Evolutionary conservation across 2,113 vertebrate species (phyloP).

Genomic region (Perca schrenkii): DNA sequence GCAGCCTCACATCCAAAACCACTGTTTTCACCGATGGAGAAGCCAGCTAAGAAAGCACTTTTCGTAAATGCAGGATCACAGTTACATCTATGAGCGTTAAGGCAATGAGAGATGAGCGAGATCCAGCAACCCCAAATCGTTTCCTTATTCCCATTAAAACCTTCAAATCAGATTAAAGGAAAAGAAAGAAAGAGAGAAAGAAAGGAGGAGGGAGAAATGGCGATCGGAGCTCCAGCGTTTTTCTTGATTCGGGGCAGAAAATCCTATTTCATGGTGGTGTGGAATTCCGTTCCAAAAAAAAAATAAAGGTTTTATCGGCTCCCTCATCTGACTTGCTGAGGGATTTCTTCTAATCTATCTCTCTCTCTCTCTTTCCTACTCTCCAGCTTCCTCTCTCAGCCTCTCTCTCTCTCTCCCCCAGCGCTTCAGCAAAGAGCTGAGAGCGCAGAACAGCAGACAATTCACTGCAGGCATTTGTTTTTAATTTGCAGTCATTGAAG

Average conservation of each 20-base stretch:
- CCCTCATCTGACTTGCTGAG: conserved; percentile 65
- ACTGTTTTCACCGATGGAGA: background rate
- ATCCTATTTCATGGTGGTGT: conserved; percentile 80
- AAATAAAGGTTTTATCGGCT: conserved; percentile 54
- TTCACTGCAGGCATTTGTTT: conserved; percentile 66
- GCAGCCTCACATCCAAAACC: conserved; percentile 37
- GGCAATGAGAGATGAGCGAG: conserved; percentile 32
- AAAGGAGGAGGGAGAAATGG: background rate
- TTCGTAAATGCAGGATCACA: conserved; percentile 40
- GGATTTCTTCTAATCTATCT: conserved; percentile 43
- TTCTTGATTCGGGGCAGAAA: conserved; percentile 72
- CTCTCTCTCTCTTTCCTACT: conserved; percentile 23
- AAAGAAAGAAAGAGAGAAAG: conserved; percentile 2
- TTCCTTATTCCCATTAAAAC: conserved; percentile 76
- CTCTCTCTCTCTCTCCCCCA: conserved; percentile 9
- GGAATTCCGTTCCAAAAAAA: conserved; percentile 56
- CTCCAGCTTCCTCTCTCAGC: conserved; percentile 19
- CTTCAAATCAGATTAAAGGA: conserved; percentile 74
- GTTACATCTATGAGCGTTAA: conserved; percentile 32
- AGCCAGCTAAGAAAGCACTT: conserved; percentile 49
- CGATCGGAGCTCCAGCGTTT: conserved; percentile 42
- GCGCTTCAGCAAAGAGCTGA: conserved; percentile 19
- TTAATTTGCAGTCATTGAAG: conserved; percentile 69
- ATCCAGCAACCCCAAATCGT: conserved; percentile 64
- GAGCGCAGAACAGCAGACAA: conserved; percentile 38